Evolutionary conservation across 2,113 vertebrate species (phyloP).

Genomic region (Aythya baeri): DNA sequence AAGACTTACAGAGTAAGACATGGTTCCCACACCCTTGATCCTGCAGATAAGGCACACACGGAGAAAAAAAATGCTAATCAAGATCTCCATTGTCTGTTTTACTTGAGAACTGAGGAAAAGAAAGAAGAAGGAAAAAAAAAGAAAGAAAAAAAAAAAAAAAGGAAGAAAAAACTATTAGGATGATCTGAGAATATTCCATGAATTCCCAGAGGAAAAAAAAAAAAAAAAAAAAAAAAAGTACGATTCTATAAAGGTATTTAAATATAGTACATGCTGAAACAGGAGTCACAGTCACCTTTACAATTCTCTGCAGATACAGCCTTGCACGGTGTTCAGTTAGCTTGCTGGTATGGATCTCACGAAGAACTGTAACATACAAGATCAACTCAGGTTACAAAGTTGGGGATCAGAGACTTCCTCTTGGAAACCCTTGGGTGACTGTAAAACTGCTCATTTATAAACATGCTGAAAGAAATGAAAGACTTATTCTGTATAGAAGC

Average conservation of each 20-base stretch:
- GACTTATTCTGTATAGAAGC: neutral
- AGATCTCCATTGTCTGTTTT: neutral
- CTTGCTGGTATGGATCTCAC: neutral
- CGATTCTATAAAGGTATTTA: neutral
- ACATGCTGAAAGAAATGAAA: neutral
- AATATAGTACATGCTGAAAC: neutral
- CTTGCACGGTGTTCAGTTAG: rapidly evolving
- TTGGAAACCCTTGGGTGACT: neutral
- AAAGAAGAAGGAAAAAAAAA: neutral
- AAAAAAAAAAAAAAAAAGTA: neutral
- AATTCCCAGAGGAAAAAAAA: neutral
- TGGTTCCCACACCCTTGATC: neutral
- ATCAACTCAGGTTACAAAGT: neutral
- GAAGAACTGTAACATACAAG: neutral
- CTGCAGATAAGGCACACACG: neutral
- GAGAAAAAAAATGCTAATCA: neutral
- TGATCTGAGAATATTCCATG: neutral
- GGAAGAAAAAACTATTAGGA: neutral
- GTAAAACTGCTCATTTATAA: neutral
- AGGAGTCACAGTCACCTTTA: neutral
- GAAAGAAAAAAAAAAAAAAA: neutral
- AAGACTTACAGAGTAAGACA: neutral
- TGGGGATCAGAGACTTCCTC: neutral
- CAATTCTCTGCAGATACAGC: neutral
- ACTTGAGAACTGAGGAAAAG: neutral